phyloP scores from a whole-genome alignment of 2,113 vertebrate genomes.

The Archilochus colubris region DNA sequence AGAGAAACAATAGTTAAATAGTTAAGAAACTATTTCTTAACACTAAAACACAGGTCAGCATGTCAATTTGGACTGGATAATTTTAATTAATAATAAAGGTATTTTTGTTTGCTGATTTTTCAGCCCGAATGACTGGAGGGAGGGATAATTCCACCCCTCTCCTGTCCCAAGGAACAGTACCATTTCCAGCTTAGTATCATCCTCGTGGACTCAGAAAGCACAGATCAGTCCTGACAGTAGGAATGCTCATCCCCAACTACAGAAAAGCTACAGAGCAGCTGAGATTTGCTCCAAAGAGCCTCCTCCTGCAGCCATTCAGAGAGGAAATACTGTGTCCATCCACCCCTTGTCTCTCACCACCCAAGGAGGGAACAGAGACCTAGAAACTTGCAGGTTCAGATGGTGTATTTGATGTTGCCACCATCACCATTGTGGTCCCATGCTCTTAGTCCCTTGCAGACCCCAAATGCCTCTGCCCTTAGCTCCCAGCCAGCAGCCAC shows the following conservation, averaged over 20 bases:
- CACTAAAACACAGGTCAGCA: neutral
- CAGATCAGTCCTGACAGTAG: constrained; percentile 3
- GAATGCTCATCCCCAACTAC: neutral
- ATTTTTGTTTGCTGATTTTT: neutral
- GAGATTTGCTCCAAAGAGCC: neutral
- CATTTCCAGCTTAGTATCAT: neutral
- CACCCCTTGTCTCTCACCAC: neutral
- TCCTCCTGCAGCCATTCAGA: neutral
- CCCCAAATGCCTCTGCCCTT: neutral
- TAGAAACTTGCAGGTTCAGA: neutral
- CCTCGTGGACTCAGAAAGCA: neutral
- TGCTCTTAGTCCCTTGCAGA: neutral
- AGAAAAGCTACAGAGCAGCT: neutral
- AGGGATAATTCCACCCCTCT: neutral
- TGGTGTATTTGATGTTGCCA: neutral
- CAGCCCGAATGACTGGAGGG: neutral
- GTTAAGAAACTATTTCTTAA: neutral
- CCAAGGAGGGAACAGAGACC: neutral
- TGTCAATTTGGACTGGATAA: neutral
- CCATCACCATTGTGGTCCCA: neutral
- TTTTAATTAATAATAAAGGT: neutral
- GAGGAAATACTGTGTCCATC: accelerated
- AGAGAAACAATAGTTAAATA: neutral
- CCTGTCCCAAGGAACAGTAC: neutral
- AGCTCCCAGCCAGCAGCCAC: neutral